phyloP scores from a whole-genome alignment of 2,888 invertebrate species.

The Machimus atricapillus region DNA sequence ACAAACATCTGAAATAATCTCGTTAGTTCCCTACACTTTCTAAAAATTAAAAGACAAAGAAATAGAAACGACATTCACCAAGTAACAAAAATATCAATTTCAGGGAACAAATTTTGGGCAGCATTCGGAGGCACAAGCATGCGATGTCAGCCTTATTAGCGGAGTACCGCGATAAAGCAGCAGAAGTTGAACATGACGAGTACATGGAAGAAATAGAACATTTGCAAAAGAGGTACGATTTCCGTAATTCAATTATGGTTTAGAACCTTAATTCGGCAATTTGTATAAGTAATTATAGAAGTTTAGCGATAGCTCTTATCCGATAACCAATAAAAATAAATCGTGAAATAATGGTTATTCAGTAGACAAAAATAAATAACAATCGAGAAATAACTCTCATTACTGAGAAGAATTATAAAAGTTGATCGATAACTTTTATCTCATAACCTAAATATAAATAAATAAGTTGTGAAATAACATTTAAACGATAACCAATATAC shows the following conservation, averaged over 20 bases:
- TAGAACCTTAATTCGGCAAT: neutral
- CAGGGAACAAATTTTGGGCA: slow-evolving; percentile 74
- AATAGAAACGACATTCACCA: neutral
- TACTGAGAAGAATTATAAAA: too few relatives aligned
- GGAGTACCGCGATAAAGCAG: slow-evolving; percentile 70
- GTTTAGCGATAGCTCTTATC: too few relatives aligned
- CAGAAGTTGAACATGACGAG: slow-evolving; percentile 60
- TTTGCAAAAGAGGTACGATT: slow-evolving; percentile 55
- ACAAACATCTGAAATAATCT: neutral
- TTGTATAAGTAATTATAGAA: neutral
- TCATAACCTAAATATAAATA: too few relatives aligned
- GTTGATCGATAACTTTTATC: too few relatives aligned
- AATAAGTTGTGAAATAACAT: too few relatives aligned
- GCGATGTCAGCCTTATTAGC: slow-evolving; percentile 74
- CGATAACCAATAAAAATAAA: too few relatives aligned
- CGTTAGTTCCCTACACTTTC: neutral
- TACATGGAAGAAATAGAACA: slow-evolving; percentile 57
- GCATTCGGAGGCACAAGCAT: slow-evolving; percentile 72
- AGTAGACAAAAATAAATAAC: too few relatives aligned
- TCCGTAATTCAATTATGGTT: neutral
- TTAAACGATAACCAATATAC: too few relatives aligned
- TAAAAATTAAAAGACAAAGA: neutral
- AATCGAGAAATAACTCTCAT: too few relatives aligned
- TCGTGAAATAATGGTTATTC: too few relatives aligned
- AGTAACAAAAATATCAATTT: slow-evolving; percentile 14